These are phyloP conservation scores for Anoplopoma fimbria DNA, from an alignment of 2,113 vertebrate genomes.

Conservation along the genomic window DNA sequence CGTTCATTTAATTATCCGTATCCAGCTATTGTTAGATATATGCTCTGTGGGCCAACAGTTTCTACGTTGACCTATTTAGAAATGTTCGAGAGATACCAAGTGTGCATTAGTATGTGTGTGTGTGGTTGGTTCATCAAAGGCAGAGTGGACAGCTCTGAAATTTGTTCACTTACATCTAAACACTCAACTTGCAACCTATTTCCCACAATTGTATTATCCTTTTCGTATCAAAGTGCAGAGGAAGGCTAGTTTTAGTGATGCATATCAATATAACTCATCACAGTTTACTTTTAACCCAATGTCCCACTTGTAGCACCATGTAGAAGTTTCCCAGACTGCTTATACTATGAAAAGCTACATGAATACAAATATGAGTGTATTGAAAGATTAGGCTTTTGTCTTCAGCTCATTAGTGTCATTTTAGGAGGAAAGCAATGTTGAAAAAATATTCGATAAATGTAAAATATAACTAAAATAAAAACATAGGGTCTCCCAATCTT, in stretches of 20 bases:
- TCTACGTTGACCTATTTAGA: constrained; percentile 53
- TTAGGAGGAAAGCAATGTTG: not conserved
- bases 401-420: not conserved
- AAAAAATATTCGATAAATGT: not conserved
- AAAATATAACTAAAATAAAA: not conserved
- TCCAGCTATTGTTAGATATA: constrained; percentile 47
- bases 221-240: constrained; percentile 16
- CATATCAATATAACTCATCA: not conserved
- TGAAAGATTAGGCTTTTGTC: not conserved
- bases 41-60: constrained; percentile 26
- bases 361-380: not conserved
- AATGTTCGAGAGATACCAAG: constrained; percentile 19
- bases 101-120: not conserved
- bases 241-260: not conserved
- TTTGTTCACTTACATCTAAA: not conserved
- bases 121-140: constrained; percentile 19
- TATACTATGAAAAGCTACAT: not conserved
- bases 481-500: not conserved
- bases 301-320: not conserved
- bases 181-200: constrained; percentile 26
- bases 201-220: constrained; percentile 3
- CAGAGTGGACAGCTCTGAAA: not conserved
- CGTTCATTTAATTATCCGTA: constrained; percentile 44
- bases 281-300: not conserved
- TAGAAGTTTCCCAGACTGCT: not conserved